These are phyloP conservation scores for Clinocottus analis DNA, from an alignment of 2,113 vertebrate genomes.

Conservation along the genomic window DNA sequence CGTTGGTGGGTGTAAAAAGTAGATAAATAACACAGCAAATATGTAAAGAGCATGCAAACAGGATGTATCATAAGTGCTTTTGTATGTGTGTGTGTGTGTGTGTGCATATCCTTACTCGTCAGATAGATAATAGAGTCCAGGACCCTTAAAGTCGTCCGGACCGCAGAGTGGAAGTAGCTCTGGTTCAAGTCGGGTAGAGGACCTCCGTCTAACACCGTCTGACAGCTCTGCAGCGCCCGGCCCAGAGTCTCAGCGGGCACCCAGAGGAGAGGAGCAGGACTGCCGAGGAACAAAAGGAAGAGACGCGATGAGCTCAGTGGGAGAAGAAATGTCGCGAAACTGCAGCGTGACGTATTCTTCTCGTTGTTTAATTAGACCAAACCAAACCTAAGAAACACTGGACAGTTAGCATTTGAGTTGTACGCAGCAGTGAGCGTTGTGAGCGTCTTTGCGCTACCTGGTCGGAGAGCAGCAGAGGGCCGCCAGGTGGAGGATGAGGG, in stretches of 20 bases:
- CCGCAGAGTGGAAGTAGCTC: constrained; percentile 51
- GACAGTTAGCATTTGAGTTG: not conserved
- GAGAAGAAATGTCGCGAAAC: not conserved
- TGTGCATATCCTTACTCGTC: constrained; percentile 80
- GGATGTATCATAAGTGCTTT: too few relatives aligned
- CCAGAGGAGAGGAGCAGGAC: constrained; percentile 59
- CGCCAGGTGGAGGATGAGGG: constrained; percentile 84
- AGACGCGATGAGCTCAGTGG: not conserved
- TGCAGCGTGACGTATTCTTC: not conserved
- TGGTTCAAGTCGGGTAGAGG: constrained; percentile 41
- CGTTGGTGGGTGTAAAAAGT: not conserved
- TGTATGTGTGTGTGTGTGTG: not conserved
- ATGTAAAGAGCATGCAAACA: not conserved
- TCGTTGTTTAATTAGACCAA: not conserved
- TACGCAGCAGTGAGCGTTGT: constrained; percentile 5
- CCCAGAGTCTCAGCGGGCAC: constrained; percentile 67
- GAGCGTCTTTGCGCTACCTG: constrained; percentile 69
- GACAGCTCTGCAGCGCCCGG: constrained; percentile 84
- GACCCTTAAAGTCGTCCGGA: constrained; percentile 79
- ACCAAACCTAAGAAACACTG: not conserved
- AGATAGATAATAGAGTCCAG: constrained; percentile 91
- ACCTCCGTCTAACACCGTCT: constrained; percentile 82
- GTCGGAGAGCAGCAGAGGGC: constrained; percentile 83
- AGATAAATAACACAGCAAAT: not conserved
- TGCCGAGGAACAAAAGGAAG: not conserved